These are phyloP conservation scores for Brevimyrus niger DNA, from an alignment of 2,113 vertebrate species.

Conservation along the genomic window DNA sequence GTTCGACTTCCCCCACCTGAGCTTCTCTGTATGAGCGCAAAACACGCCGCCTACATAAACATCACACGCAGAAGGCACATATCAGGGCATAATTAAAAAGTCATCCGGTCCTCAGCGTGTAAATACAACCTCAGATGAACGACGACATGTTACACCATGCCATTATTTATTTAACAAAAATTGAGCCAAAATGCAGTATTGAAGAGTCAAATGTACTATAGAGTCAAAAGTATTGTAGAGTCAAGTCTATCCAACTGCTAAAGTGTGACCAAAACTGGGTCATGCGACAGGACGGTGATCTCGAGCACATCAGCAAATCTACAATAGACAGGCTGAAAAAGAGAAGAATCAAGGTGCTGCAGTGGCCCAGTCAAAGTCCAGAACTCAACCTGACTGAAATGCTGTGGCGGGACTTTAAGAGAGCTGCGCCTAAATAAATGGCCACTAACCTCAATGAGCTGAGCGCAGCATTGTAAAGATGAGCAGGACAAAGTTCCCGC, in stretches of 20 bases:
- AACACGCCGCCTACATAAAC: not conserved
- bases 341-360: not conserved
- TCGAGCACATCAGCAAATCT: not conserved
- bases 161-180: not conserved
- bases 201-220: not conserved
- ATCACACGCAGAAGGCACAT: not conserved
- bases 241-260: not conserved
- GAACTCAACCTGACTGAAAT: not conserved
- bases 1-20: constrained; percentile 73
- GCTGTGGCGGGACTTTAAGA: too few relatives aligned
- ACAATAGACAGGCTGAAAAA: not conserved
- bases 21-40: constrained; percentile 55
- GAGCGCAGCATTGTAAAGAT: too few relatives aligned
- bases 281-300: not conserved
- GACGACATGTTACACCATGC: not conserved
- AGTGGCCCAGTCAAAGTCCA: not conserved
- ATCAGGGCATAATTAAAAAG: not conserved
- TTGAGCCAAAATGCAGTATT: not conserved
- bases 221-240: not conserved
- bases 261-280: not conserved
- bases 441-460: too few relatives aligned
- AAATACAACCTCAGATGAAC: not conserved
- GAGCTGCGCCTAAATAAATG: too few relatives aligned
- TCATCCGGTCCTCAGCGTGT: not conserved
- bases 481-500: too few relatives aligned